phyloP scores from a whole-genome alignment of 2,113 vertebrate genomes.

The Anthoscopus minutus region DNA sequence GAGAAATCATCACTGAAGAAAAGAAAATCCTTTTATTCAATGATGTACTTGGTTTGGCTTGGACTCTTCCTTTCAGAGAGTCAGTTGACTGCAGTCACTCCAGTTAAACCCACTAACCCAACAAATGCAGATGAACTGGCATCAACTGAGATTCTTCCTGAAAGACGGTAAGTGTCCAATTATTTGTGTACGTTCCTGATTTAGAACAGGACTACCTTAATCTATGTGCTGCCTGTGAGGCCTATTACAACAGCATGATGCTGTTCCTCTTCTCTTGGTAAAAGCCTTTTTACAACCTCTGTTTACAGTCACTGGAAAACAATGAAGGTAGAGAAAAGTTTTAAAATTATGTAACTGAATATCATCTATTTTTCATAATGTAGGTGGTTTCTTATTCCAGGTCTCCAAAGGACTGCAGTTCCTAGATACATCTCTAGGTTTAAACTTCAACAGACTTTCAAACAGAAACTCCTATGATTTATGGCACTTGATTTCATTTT shows the following conservation, averaged over 20 bases:
- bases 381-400: not conserved
- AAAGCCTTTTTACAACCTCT: not conserved
- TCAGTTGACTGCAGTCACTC: slow-evolving; percentile 62
- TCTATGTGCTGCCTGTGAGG: not conserved
- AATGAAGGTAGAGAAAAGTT: not conserved
- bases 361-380: not conserved
- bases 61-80: slow-evolving; percentile 55
- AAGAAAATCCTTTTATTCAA: not conserved
- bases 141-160: slow-evolving; percentile 76
- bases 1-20: not conserved
- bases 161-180: slow-evolving; percentile 77
- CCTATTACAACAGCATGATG: not conserved
- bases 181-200: not conserved
- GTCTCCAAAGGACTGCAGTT: not conserved
- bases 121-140: slow-evolving; percentile 50
- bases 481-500: not conserved
- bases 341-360: not conserved
- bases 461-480: not conserved
- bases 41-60: not conserved
- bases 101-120: slow-evolving; percentile 34
- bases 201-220: not conserved
- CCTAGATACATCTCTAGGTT: not conserved
- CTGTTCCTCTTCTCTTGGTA: not conserved
- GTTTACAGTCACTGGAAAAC: not conserved
- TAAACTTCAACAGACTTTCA: not conserved